Conservation (phyloP, 2,888 invertebrate genomes). For the Polydrusus pterygomalis region DNA sequence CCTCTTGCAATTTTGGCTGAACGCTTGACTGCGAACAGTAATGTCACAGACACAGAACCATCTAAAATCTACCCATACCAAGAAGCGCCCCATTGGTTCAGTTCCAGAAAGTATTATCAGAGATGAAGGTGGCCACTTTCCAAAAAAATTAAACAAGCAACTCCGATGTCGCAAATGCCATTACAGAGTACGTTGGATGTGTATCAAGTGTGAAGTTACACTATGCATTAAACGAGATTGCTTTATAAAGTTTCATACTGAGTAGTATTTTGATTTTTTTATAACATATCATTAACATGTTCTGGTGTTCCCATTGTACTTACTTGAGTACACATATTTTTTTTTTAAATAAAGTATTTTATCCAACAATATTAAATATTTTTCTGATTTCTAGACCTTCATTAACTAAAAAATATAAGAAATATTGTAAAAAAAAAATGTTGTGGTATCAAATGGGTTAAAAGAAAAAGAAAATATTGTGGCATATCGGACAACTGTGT, state of each 20-base stretch:
- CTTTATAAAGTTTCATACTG: neutral
- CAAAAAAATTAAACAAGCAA: neutral
- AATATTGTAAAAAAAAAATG: no score
- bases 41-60: neutral
- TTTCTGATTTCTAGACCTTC: no score
- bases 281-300: neutral
- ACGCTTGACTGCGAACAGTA: neutral
- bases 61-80: neutral
- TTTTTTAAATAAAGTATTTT: no score
- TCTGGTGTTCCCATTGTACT: neutral
- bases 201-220: neutral
- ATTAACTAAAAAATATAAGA: no score
- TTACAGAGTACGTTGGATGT: neutral
- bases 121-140: neutral
- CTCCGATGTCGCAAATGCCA: neutral
- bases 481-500: no score
- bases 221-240: neutral
- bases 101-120: neutral
- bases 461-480: no score
- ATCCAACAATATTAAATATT: no score
- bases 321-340: no score
- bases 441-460: no score
- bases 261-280: neutral
- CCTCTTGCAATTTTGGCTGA: slow-evolving; percentile 3
- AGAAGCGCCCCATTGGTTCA: neutral